Base-by-base conservation (phyloP, 2,888 invertebrate genomes). In the Apocheima hispidaria region DNA sequence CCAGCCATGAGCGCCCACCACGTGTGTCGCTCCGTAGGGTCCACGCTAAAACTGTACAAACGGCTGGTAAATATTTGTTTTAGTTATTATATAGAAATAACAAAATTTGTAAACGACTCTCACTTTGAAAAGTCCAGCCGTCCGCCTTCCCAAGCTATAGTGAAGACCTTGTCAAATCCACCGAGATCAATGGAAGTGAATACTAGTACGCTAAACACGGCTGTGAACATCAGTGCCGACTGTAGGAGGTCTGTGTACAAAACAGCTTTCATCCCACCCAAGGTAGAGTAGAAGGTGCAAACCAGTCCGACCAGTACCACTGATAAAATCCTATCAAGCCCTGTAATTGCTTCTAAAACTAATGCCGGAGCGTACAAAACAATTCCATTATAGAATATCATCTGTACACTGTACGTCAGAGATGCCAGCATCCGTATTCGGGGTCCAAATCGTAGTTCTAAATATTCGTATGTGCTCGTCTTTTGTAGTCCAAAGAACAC, bases 361-460 rank as follows among this genome's bases (percentile, higher is more conserved):
- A 99, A 92, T 0, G 99, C 96, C 2, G 99, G 99, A 0, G 98
- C 98, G 84, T 97, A 99, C 9, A 99, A 88, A 20, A 98, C 99
- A 69, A 99, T 96, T 0, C 98, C 97, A 93, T 97, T 97, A 75
- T 97, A 97, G 21, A 97, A 90, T 68, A 98, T 94, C 96, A 98
- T 97, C 91, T 99, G 99, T 30, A 97, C 75, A 57, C 96, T 96
- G 79, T 98, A 99, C 0, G 96, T 95, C 51, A 97, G 77, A 3
- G 98, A 98, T 0, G 98, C 98, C n/a, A 95, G 86, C 64, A 96
- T 86, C 72, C 98, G 93, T 23, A 97, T 94, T 3, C 90, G 88
- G 65, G 95, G 94, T 3, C 98, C 97, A 82, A 99, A 99, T 65
- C 99, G 93, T 73, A 94, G 91, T 82, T 98, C 97, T 78, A 99